These are phyloP conservation scores for Chaetops frenatus DNA, from an alignment of 2,113 vertebrate species.

Conservation along the genomic window DNA sequence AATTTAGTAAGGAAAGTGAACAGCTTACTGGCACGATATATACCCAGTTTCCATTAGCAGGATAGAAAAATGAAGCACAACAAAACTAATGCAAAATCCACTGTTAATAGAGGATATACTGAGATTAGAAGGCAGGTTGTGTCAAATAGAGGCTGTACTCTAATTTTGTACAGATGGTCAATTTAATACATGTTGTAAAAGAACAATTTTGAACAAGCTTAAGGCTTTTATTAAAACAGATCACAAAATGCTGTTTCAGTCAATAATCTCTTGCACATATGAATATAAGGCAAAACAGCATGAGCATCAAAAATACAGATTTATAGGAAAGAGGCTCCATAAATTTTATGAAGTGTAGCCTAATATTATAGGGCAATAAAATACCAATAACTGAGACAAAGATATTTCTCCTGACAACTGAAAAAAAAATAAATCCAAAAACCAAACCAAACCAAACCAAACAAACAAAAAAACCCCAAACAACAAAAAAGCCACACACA, in stretches of 20 bases:
- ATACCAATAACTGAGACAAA: background rate
- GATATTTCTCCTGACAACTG: background rate
- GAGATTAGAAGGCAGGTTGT: background rate
- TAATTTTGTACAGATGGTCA: background rate
- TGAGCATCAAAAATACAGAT: background rate
- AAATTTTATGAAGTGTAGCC: background rate
- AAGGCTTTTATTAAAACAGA: conserved; percentile 25
- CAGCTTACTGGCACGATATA: background rate
- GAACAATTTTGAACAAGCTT: conserved; percentile 18
- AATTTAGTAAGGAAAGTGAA: background rate
- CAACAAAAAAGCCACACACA: no score
- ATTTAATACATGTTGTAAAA: conserved; percentile 14
- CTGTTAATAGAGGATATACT: background rate
- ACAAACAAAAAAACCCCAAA: no score
- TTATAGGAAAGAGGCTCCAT: background rate
- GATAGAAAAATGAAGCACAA: background rate
- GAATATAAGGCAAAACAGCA: background rate
- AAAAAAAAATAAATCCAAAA: background rate
- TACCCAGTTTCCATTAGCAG: background rate
- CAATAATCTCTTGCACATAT: background rate
- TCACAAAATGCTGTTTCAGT: background rate
- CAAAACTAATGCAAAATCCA: background rate
- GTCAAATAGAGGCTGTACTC: background rate
- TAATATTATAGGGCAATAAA: background rate
- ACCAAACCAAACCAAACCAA: background rate